phyloP scores from a whole-genome alignment of 2,888 invertebrate species.

The Sinhomidia bicolor region DNA sequence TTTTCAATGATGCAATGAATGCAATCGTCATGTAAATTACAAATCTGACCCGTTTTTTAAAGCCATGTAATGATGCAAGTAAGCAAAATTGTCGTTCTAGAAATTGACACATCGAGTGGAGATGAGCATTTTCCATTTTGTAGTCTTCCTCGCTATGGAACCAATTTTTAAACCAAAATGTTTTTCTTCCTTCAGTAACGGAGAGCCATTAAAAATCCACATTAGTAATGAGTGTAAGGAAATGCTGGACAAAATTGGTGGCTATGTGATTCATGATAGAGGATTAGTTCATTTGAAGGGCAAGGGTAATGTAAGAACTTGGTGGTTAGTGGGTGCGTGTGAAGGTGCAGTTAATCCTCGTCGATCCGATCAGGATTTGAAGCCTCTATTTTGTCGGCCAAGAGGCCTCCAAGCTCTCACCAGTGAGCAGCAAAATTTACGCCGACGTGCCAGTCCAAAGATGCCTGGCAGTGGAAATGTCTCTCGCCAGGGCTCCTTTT shows the following conservation, averaged over 20 bases:
- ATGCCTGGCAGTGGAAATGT: slow-evolving; percentile 78
- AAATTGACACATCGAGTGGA: no score
- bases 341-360: slow-evolving; percentile 90
- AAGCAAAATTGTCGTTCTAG: no score
- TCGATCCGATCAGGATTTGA: slow-evolving; percentile 86
- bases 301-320: slow-evolving; percentile 91
- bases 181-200: slow-evolving; percentile 84
- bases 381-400: slow-evolving; percentile 90
- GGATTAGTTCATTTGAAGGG: slow-evolving; percentile 94
- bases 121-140: no score
- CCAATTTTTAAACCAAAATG: not conserved
- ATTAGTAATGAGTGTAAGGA: slow-evolving; percentile 92
- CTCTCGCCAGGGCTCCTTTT: slow-evolving; percentile 79
- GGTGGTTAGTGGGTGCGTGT: slow-evolving; percentile 90
- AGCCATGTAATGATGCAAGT: no score
- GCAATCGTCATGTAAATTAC: no score
- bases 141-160: slow-evolving; percentile 34
- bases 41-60: no score
- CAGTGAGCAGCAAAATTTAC: slow-evolving; percentile 77
- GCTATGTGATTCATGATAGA: slow-evolving; percentile 91
- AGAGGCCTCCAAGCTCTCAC: slow-evolving; percentile 66
- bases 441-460: slow-evolving; percentile 79
- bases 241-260: slow-evolving; percentile 91
- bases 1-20: no score
- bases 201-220: slow-evolving; percentile 93